Evolutionary conservation across 2,113 vertebrate genomes (phyloP).

Genomic region (Axis porcinus): DNA sequence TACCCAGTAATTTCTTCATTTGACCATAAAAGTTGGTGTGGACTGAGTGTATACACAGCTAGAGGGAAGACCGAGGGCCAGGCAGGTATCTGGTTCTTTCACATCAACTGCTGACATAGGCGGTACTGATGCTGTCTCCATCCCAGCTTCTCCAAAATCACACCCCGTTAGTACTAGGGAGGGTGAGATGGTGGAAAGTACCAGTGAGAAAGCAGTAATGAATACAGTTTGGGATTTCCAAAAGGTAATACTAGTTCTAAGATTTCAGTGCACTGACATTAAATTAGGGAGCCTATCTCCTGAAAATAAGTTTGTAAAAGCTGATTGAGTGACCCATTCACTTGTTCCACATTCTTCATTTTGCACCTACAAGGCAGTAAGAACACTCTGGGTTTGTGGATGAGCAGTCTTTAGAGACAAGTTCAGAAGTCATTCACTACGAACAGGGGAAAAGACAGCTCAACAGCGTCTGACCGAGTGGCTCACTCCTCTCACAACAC

Average conservation of each 20-base stretch:
- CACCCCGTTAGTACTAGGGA: too few relatives aligned
- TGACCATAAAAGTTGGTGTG: not conserved
- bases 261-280: not conserved
- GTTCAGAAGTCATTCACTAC: not conserved
- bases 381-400: not conserved
- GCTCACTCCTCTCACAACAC: not conserved
- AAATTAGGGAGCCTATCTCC: not conserved
- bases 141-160: not conserved
- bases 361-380: not conserved
- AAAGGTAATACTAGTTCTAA: not conserved
- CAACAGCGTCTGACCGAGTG: not conserved
- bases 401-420: not conserved
- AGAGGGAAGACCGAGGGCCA: not conserved
- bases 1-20: not conserved
- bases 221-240: not conserved
- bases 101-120: not conserved
- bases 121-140: not conserved
- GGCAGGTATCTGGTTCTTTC: not conserved
- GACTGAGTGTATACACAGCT: not conserved
- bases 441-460: not conserved
- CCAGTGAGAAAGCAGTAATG: not conserved
- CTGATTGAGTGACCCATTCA: not conserved
- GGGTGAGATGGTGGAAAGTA: not conserved
- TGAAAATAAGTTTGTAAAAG: not conserved
- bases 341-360: not conserved